These are phyloP conservation scores for Peromyscus polionotus DNA, from an alignment of 2,113 vertebrate genomes.

Conservation along the genomic window DNA sequence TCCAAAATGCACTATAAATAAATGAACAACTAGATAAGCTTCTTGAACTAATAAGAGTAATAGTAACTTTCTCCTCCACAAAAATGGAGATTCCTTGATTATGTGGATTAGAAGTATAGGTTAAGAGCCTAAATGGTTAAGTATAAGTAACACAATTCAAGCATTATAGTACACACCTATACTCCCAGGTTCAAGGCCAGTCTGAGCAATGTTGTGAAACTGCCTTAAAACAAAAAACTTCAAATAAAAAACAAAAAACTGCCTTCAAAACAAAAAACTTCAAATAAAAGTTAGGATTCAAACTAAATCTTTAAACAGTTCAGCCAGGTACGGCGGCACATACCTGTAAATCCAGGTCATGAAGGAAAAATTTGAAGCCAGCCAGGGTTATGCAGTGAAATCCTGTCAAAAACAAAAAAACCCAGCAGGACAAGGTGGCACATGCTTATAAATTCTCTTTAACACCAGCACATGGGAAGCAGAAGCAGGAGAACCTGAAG, in stretches of 20 bases:
- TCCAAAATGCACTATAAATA: not conserved
- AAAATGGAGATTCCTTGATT: not conserved
- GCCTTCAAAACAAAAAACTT: not conserved
- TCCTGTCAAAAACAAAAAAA: not conserved
- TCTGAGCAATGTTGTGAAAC: not conserved
- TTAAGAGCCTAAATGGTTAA: constrained; percentile 19
- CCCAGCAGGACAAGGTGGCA: no score
- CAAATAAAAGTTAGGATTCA: constrained; percentile 5
- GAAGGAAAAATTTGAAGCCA: not conserved
- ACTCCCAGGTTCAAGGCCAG: not conserved
- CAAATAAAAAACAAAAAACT: not conserved
- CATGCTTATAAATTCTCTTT: not conserved
- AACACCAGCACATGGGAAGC: not conserved
- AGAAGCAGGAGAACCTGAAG: not conserved
- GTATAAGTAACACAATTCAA: not conserved
- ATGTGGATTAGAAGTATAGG: not conserved
- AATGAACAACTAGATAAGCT: not conserved
- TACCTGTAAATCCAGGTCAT: not conserved
- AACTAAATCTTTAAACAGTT: not conserved
- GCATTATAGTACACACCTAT: not conserved
- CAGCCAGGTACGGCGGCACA: not conserved
- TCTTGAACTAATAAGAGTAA: not conserved
- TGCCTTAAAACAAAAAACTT: not conserved
- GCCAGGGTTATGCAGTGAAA: not conserved
- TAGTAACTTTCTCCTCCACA: not conserved